Conservation (phyloP, 2,888 invertebrate genomes). For the Autographa gamma region DNA sequence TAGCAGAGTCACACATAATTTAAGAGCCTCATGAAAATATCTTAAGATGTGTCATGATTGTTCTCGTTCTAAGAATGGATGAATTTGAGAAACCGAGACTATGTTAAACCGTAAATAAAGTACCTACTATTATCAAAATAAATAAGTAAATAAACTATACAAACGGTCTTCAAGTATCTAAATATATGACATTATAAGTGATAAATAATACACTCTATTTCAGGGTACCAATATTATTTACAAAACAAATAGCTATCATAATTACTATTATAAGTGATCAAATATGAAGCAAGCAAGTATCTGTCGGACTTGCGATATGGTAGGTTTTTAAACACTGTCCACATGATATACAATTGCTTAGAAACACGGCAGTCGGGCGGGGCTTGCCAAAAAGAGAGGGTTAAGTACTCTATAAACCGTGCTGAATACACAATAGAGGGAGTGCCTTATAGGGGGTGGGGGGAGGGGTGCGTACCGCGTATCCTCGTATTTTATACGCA, state of each 20-base stretch:
- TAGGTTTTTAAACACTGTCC: slow-evolving; percentile 32
- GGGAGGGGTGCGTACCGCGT: slow-evolving; percentile 41
- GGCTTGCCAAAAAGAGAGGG: slow-evolving; percentile 73
- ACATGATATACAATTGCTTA: slow-evolving; percentile 39
- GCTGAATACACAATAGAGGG: slow-evolving; percentile 70
- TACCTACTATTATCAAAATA: not conserved
- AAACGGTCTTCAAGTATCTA: not conserved
- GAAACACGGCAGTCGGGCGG: slow-evolving; percentile 56
- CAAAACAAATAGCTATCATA: not conserved
- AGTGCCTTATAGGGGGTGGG: slow-evolving; percentile 31
- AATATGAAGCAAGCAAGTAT: not conserved
- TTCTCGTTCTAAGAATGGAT: slow-evolving; percentile 46
- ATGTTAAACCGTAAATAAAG: not conserved
- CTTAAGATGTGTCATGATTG: slow-evolving; percentile 37
- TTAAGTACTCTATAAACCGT: slow-evolving; percentile 75
- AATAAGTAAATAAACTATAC: not conserved
- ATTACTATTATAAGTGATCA: not conserved
- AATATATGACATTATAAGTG: not conserved
- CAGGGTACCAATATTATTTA: not conserved
- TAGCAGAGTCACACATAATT: slow-evolving; percentile 80
- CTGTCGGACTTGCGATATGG: not conserved
- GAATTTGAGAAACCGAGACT: slow-evolving; percentile 16
- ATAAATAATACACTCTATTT: not conserved
- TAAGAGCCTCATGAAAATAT: slow-evolving; percentile 58
- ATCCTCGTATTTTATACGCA: slow-evolving; percentile 66